Evolutionary conservation across 2,797 vertebrate genomes (phyloP).

Genomic region (Allochrocebus solatus): DNA sequence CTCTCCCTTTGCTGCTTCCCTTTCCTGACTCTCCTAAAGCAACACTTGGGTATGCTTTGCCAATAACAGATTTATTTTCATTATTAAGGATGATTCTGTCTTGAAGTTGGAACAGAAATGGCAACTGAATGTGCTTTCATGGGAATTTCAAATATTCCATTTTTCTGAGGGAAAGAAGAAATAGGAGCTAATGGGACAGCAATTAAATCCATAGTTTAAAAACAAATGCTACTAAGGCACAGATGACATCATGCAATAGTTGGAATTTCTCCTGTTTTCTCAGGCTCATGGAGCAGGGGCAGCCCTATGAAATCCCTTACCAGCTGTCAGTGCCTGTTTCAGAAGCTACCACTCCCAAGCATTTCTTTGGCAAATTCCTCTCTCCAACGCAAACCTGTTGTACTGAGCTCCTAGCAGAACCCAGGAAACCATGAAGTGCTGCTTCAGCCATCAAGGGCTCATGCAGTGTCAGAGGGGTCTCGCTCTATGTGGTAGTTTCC

Average conservation of each 20-base stretch:
- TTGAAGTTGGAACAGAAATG: conserved; percentile 59
- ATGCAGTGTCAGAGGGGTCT: not conserved
- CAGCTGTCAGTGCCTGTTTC: conserved; percentile 55
- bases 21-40: conserved; percentile 21
- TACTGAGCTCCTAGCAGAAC: not conserved
- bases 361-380: conserved; percentile 11
- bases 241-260: conserved; percentile 59
- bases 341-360: not conserved
- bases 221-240: conserved; percentile 46
- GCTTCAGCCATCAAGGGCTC: not conserved
- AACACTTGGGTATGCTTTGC: conserved; percentile 28
- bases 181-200: conserved; percentile 60
- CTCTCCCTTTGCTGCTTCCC: not conserved
- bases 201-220: conserved; percentile 61
- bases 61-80: conserved; percentile 70
- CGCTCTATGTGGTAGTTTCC: not conserved
- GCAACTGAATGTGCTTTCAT: conserved; percentile 45
- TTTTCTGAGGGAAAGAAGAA: conserved; percentile 60
- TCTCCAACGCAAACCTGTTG: not conserved
- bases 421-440: not conserved
- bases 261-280: conserved; percentile 70
- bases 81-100: conserved; percentile 63
- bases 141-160: conserved; percentile 67
- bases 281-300: not conserved
- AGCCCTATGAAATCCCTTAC: not conserved